Base-by-base conservation (phyloP, 2,888 invertebrate genomes). In the Torymus auratus region DNA sequence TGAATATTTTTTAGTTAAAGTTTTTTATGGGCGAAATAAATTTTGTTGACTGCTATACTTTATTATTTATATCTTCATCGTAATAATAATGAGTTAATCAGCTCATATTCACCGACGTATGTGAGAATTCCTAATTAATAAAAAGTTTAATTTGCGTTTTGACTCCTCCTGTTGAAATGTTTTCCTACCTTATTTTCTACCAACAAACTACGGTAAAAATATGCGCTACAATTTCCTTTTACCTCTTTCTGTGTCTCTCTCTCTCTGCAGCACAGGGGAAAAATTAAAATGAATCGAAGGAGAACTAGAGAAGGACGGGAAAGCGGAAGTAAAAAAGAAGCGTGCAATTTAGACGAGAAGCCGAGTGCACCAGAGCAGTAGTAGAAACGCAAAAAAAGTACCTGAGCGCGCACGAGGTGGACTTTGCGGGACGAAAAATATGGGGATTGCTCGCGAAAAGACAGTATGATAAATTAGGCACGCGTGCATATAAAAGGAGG, bases 391-490 rank as follows among this genome's bases (percentile, higher is more conserved):
- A 65, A 50, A 64, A 64, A 41, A 41, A 41, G 41, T 41, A 41
- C 5, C 41, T 41, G 7, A 2, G 50, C n/a, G 41, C 53, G 11
- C 23, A n/a, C 13, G 64, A 56, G 20, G 52, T 60, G 60, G 67
- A 68, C 65, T 68, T 65, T 13, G 69, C 55, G 52, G 64, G 50
- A n/a, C 23, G 14, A 67, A 68, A 75, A 75, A 67, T 75, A 75
- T 60, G 75, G 53, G 67, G 20, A 75, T 67, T 60, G 74, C 67
- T 67, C 67, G 58, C 20, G 52, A 23, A 58, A 67, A 75, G 74
- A 67, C 74, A 75, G 67, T 75, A 75, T 75, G 74, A 75, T 75
- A 67, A 75, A 75, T 75, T 75, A 67, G 74, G 23, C 50, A 67
- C 67, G 60, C 60, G 67, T 65, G 65, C 67, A 28, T 60, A 67